Percentiles rank a stretch among this genome's conserved stretches.
Conservation (phyloP, 2,888 invertebrate genomes). For the Spialia ferax region DNA sequence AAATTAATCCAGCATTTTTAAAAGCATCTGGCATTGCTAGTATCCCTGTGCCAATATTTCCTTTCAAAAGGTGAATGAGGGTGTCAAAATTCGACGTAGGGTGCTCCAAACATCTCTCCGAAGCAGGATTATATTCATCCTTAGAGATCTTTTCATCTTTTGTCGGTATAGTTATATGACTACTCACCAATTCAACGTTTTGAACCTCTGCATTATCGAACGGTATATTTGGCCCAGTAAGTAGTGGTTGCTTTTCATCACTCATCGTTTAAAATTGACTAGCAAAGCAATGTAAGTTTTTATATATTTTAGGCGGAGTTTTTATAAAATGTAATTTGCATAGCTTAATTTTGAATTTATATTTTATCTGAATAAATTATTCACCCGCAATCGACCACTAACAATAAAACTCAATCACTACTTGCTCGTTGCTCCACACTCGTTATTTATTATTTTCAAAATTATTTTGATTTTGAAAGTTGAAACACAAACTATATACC, state of each 20-base stretch:
- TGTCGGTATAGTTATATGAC: slow-evolving; percentile 53
- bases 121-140: slow-evolving; percentile 85
- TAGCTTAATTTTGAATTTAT: too few relatives aligned
- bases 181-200: slow-evolving; percentile 66
- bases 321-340: too few relatives aligned
- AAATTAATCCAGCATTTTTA: slow-evolving; percentile 94
- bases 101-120: slow-evolving; percentile 90
- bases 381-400: too few relatives aligned
- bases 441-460: too few relatives aligned
- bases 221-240: slow-evolving; percentile 77
- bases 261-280: slow-evolving; percentile 74
- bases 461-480: too few relatives aligned
- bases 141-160: slow-evolving; percentile 65
- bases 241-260: slow-evolving; percentile 90
- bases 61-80: slow-evolving; percentile 90
- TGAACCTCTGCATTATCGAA: slow-evolving; percentile 70
- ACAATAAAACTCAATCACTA: too few relatives aligned
- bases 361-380: too few relatives aligned
- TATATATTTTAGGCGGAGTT: not conserved
- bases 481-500: too few relatives aligned
- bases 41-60: slow-evolving; percentile 96
- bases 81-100: slow-evolving; percentile 94
- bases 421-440: too few relatives aligned
- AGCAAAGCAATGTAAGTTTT: not conserved
- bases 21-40: slow-evolving; percentile 98